These are phyloP conservation scores for Tragelaphus oryx DNA, from an alignment of 2,797 vertebrate species.

Conservation along the genomic window DNA sequence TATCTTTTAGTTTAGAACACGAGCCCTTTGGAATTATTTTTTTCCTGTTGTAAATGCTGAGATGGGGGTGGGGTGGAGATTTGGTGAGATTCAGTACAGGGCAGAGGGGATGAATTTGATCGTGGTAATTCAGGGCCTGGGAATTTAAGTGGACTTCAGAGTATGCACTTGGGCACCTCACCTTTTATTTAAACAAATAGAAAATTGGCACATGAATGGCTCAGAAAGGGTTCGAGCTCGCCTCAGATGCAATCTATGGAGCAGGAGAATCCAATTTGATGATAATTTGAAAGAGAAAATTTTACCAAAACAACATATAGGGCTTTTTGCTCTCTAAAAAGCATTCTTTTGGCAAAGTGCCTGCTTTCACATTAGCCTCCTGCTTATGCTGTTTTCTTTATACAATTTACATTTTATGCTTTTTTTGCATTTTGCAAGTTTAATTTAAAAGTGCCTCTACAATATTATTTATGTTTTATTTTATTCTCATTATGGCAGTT, in stretches of 20 bases:
- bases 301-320: slow-evolving; percentile 27
- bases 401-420: neutral
- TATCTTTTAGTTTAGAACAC: neutral
- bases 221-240: neutral
- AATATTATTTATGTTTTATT: slow-evolving; percentile 41
- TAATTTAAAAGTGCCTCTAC: slow-evolving; percentile 13
- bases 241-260: neutral
- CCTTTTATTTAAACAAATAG: slow-evolving; percentile 29
- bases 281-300: neutral
- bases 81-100: neutral
- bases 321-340: slow-evolving; percentile 8
- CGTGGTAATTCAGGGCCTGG: neutral
- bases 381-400: slow-evolving; percentile 9
- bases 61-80: neutral
- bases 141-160: neutral
- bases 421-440: slow-evolving; percentile 13
- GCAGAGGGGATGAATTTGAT: neutral
- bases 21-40: neutral
- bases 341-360: slow-evolving; percentile 21
- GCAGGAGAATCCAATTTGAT: neutral
- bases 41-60: neutral
- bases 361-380: slow-evolving; percentile 24
- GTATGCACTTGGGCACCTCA: neutral
- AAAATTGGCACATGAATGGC: neutral
- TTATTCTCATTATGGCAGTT: slow-evolving; percentile 24